phyloP scores from a whole-genome alignment of 2,797 vertebrate genomes.

The Enoplosus armatus region DNA sequence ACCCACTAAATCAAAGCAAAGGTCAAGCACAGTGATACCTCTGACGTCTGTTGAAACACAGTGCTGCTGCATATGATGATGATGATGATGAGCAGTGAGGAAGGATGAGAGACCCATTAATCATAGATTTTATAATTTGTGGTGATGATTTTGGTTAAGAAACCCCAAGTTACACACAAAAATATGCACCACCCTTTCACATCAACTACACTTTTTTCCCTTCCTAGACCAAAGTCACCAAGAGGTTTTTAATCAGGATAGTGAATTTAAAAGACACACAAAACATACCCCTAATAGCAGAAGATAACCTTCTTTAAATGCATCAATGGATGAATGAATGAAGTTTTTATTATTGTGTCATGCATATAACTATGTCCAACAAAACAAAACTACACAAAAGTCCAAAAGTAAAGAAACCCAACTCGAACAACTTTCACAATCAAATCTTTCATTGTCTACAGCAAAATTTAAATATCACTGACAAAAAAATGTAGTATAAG shows the following conservation, averaged over 20 bases:
- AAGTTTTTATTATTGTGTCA: background rate
- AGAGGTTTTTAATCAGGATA: background rate
- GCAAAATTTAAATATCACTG: background rate
- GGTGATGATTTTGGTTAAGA: constrained; percentile 35
- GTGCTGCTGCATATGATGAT: background rate
- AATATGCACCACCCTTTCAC: background rate
- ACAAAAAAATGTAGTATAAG: background rate
- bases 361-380: background rate
- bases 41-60: constrained; percentile 27
- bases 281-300: background rate
- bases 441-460: background rate
- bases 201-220: background rate
- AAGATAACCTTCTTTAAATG: background rate
- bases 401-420: background rate
- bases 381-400: background rate
- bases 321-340: background rate
- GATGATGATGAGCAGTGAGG: constrained; percentile 10
- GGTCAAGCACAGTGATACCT: constrained; percentile 26
- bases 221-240: background rate
- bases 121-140: background rate
- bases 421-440: background rate
- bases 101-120: background rate
- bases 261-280: background rate
- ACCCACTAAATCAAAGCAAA: constrained; percentile 60
- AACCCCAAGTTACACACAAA: constrained; percentile 38